Evolutionary conservation across 2,888 invertebrate species (phyloP), one percentile per base, ranked within the genome.

Genomic region (Nomada fucata): DNA sequence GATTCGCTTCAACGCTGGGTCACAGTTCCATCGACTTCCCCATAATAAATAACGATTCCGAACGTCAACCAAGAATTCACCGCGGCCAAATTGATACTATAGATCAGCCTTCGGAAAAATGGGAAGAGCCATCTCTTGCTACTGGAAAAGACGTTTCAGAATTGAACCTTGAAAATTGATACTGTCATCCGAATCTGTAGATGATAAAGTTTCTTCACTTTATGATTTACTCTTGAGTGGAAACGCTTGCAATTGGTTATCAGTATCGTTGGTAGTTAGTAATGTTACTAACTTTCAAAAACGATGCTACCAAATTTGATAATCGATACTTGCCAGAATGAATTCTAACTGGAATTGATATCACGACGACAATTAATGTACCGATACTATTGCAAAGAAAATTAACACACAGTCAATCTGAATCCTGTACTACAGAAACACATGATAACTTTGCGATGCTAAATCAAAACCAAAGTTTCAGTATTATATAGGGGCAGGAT

Each of bases 11-110:
- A 70, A 81, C 76, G 65, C 78, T 64, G 81, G 79, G 81, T 87
- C 79, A 76, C 79, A 77, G 87, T 86, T 85, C 85, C 87, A 79
- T 83, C 76, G 89, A 90, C 89, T 89, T 89, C 86, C 86, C 84
- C 83, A 89, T 86, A 89, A 91, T 91, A 91, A 92, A 92, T 91
- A 91, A 91, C 91, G 90, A 91, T 91, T 90, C 87, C 81, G 84
- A 85, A 89, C 89, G 90, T 91, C 91, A 91, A 89, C 87, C 81
- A 90, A 89, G 90, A 91, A 92, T 92, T 91, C 89, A 87, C 88
- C 88, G 88, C 85, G 87, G 89, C 87, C 89, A 91, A 91, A 91
- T 92, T 91, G 92, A 91, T 91, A 90, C 90, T 87, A 91, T 92
- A 91, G 89, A 91, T 92, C 91, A 92, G 88, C 84, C 88, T 88